Base-by-base conservation (phyloP, 2,888 invertebrate genomes). In the Crematogaster levior region DNA sequence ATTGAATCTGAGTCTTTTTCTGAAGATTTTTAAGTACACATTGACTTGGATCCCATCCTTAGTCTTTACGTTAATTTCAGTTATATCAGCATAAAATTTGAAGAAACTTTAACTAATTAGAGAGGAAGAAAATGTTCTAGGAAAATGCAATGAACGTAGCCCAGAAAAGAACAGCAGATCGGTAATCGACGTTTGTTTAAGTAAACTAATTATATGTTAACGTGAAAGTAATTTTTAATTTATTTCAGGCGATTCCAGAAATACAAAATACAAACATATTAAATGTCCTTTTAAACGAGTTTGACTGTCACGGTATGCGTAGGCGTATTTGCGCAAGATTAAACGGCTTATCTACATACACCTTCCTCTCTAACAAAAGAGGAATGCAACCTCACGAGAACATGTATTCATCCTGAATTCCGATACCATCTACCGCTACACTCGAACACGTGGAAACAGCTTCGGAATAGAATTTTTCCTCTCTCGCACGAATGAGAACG, bases 201-300 rank as follows among this genome's bases (percentile, higher is more conserved):
- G 40, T 27, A 65, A 51, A 10, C 3, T 40, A 34, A 66, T 53
- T 27, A 21, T 12, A 40, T 18, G 15, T 51, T 30, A 40, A 61
- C 27, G n/a, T n/a, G n/a, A n/a, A n/a, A n/a, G 9, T 12, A 81
- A 7, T 48, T 37, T 40, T 12, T 40, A 61, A 43, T n/a, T 46
- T 61, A 73, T 18, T 30, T 73, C 15, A 1, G 21, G 15, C 46
- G 37, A 73, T 18, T 24, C 30, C 37, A 48, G 43, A 80, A 72
- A 60, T 80, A 60, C n/a, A n/a, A n/a, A n/a, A n/a, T 24, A 51
- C 1, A 21, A 27, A 48, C 72, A 60, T 60, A 60, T 63, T 58
- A 12, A 9, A n/a, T 51, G n/a, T 56, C 18, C 34, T 58, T 68
- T 79, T 43, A 56, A 68, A 4, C 53, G 15, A 66, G 68, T 77